A percentile compares a stretch with the other conserved stretches of the same genome.
Conservation (phyloP, 2,113 vertebrate species). For the Dromiciops gliroides region DNA sequence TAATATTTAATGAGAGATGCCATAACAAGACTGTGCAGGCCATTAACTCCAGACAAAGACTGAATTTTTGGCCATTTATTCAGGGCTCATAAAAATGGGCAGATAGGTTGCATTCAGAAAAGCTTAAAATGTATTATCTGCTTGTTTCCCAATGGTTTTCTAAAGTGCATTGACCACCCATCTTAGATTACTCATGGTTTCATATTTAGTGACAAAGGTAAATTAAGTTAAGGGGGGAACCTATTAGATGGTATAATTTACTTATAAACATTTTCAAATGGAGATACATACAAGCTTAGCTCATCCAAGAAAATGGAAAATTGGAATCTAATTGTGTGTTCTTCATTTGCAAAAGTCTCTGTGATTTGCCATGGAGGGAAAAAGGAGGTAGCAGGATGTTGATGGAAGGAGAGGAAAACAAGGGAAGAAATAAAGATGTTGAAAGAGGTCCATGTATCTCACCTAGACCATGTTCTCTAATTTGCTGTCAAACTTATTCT, state of each 20-base stretch:
- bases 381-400: neutral
- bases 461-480: neutral
- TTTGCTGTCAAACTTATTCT: neutral
- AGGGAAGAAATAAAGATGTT: neutral
- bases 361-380: neutral
- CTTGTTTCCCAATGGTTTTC: neutral
- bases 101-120: neutral
- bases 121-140: neutral
- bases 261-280: neutral
- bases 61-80: neutral
- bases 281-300: neutral
- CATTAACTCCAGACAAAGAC: neutral
- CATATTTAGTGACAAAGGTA: neutral
- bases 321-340: neutral
- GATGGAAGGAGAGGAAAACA: neutral
- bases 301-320: neutral
- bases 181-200: neutral
- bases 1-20: slow-evolving; percentile 45
- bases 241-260: neutral
- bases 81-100: neutral
- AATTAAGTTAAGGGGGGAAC: neutral
- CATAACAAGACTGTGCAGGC: neutral
- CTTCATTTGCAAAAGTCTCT: neutral
- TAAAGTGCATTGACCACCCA: neutral
- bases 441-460: neutral